Base-by-base conservation (phyloP, 2,888 invertebrate genomes). In the Stomorhina lunata region DNA sequence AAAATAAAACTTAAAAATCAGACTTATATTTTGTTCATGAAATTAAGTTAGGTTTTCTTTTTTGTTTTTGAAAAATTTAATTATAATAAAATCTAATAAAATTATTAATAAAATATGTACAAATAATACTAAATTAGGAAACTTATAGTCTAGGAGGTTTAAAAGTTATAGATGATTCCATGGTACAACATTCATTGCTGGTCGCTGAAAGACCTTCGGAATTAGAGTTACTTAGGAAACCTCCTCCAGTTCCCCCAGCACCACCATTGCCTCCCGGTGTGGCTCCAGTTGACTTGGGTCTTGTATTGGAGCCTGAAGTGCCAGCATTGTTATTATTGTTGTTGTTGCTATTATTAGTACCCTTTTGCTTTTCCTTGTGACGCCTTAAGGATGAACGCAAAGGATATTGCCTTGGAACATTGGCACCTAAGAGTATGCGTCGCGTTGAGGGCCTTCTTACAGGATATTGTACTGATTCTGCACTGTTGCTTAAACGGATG, bases 391-490 rank as follows among this genome's bases (percentile, higher is more conserved):
- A 92, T 7, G 92, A 92, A 71, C 93, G 91, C 84, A 93, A 90
- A 32, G 92, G 90, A 88, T 93, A 92, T 83, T 92, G 92, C 4
- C 91, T 89, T 53, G 90, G 89, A 84, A 90, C 86, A 76, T 89
- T 89, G 80, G 92, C 90, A 48, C 87, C 86, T 78, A 92, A 90
- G 86, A 91, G 92, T 80, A 93, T 92, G 73, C 94, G 92, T 72
- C 93, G 90, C 86, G 93, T 92, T 86, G 92, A 92, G 77, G 93
- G 92, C 85, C 93, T 91, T 88, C 93, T 93, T 71, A 92, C 92
- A 85, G 93, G 90, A 88, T 93, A 93, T 86, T 93, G 93, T 84
- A 93, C 92, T 59, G 93, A 94, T 89, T 94, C 94, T 65, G 93
- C 93, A 88, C 94, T 94, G 72, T 93, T 92, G 85, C 93, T 93